Evolutionary conservation across 1,140 invertebrate genomes (phyloP), one percentile per base, ranked within the genome.

Genomic region (Aculops lycopersici): DNA sequence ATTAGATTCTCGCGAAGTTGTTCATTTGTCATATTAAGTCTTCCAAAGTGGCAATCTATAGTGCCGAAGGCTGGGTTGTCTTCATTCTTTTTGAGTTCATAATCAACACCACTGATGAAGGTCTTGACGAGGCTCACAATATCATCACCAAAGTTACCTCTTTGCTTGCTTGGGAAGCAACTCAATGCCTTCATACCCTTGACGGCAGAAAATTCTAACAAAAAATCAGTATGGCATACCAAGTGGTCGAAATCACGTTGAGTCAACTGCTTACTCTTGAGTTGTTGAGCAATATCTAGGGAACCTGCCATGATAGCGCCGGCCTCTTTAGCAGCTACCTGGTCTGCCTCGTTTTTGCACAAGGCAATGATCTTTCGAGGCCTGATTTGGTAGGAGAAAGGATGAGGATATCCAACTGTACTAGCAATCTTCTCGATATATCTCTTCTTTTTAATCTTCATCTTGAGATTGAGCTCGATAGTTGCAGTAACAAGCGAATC

Each of bases 401-500:
- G 15, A 37, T 49, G 38, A 8, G 47, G 43, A 40, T 41, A 49
- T 2, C 35, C 38, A 14, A 49, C 8, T 14, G 41, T 45, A 13
- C 44, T 42, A 16, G 3, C 41, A n/a, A 50, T 44, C 2, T 35
- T 17, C 4, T 46, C 43, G 4, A 47, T 21, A 40, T 42, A 50
- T 3, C 24, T 19, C 21, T 47, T 43, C 13, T 35, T 47, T 45
- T 59, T 58, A 45, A 64, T 65, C 44, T 60, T 56, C 20, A 60
- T 69, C 46, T 61, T 58, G 67, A 78, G 69, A 51, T 78, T 66
- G 1, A 79, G 50, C 54, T 78, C 73, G 43, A 77, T 57, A 21
- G 58, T 58, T 20, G 69, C 65, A 45, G 59, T 63, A 0, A 80
- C 47, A 16, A 63, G 49, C 12, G 71, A 64, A 55, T 69, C 59